Base-by-base conservation (phyloP, 2,888 invertebrate genomes). In the Sminthurinus aureus region DNA sequence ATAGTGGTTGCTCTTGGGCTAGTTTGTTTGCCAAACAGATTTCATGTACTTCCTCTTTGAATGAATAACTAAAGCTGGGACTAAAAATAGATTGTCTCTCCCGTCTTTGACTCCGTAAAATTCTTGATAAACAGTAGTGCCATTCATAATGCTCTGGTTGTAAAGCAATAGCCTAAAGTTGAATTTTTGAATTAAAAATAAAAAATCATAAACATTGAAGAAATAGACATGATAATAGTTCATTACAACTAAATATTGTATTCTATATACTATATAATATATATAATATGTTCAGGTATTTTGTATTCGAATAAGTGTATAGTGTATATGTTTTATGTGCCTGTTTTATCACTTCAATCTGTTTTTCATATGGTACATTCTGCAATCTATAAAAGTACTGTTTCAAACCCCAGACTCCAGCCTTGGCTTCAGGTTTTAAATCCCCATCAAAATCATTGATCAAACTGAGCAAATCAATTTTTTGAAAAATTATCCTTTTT, bases 361-460 rank as follows among this genome's bases (percentile, higher is more conserved):
- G 79, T 11, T 51, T n/a, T 26, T n/a, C 51, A 11, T 50, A 38
- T 13, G 79, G 52, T 2, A 69, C n/a, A 13, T 69, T 79, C 13
- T 69, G 69, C 1, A 38, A 11, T 20, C 66, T 18, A n/a, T 20
- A 79, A 15, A 51, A 69, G n/a, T 79, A 79, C n/a, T 20, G 64
- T 79, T 79, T 79, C 18, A 79, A 26, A 15, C 79, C 79, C 1
- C n/a, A 18, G 20, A 79, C 22, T 11, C 79, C 79, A 6, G 79
- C 38, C 50, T 79, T 26, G 50, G n/a, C 79, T 22, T 69, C 51
- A 18, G 69, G 51, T 20, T 12, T 50, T 9, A 79, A 38, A 8
- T 69, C 66, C n/a, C n/a, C n/a, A 20, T 50, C 69, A 66, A 79
- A 79, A 13, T 66, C 18, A 6, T 67, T 67, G 6, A 38, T 18